phyloP scores from a whole-genome alignment of 2,888 invertebrate genomes.

The Isotomurus palustris region DNA sequence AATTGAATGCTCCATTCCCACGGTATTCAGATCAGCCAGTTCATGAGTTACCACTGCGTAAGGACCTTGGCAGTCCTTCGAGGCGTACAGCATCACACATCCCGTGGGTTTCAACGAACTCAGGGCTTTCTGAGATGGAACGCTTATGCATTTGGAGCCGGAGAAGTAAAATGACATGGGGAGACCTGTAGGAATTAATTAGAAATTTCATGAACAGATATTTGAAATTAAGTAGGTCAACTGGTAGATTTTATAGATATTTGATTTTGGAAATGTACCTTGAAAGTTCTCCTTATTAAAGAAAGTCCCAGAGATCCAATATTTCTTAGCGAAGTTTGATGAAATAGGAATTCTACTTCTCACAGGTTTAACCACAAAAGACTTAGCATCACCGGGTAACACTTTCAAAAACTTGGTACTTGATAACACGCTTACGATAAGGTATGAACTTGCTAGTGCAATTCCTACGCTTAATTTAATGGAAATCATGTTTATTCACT shows the following conservation, averaged over 20 bases:
- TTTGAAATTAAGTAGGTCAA: too few relatives aligned
- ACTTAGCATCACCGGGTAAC: neutral
- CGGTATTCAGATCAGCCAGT: neutral
- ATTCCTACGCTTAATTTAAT: too few relatives aligned
- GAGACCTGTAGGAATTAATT: neutral
- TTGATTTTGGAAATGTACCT: conserved; percentile 15
- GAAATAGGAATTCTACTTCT: conserved; percentile 24
- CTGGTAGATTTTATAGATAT: too few relatives aligned
- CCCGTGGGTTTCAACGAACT: conserved; percentile 4
- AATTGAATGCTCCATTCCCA: conserved; percentile 1
- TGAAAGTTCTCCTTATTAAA: conserved; percentile 21
- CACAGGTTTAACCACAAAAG: conserved; percentile 24
- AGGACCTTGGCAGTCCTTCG: conserved; percentile 11
- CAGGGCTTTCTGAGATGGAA: neutral
- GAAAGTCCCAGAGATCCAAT: conserved; percentile 35
- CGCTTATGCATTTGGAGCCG: conserved; percentile 7
- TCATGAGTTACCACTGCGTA: conserved; percentile 1
- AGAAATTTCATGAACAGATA: too few relatives aligned
- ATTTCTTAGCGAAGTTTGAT: conserved; percentile 25
- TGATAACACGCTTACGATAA: neutral
- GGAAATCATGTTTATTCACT: too few relatives aligned
- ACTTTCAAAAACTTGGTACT: neutral
- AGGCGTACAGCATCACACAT: conserved; percentile 10
- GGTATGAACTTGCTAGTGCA: neutral
- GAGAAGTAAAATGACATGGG: conserved; percentile 9